Evolutionary conservation across 2,113 vertebrate species (phyloP).

Genomic region (Leptobrachium ailaonicum): DNA sequence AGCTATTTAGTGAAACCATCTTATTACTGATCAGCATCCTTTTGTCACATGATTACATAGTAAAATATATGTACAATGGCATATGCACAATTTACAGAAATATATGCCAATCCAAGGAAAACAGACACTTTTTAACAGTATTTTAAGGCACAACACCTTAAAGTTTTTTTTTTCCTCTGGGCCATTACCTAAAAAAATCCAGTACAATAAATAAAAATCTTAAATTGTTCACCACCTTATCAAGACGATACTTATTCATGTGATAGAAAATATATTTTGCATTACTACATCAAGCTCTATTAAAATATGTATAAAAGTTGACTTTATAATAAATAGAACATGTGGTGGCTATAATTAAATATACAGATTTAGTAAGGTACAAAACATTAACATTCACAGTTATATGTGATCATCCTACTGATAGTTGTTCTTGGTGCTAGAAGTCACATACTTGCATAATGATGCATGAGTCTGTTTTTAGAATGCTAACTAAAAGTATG

Average conservation of each 20-base stretch:
- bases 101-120: too few relatives aligned
- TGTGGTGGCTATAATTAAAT: conserved; percentile 9
- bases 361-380: conserved; percentile 22
- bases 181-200: neutral
- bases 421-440: conserved; percentile 33
- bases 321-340: conserved; percentile 31
- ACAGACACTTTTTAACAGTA: neutral
- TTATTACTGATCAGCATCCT: too few relatives aligned
- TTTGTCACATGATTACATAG: too few relatives aligned
- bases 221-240: neutral
- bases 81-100: too few relatives aligned
- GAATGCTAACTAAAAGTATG: conserved; percentile 11
- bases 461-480: neutral
- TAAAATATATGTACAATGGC: too few relatives aligned
- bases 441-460: conserved; percentile 5
- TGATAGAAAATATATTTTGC: conserved; percentile 23
- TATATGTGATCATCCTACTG: conserved; percentile 15
- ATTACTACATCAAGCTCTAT: conserved; percentile 13
- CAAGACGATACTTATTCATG: neutral
- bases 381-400: conserved; percentile 46
- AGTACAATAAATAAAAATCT: neutral
- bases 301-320: conserved; percentile 37
- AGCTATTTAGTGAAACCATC: too few relatives aligned
- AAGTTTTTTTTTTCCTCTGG: neutral
- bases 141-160: conserved; percentile 29